Conservation (phyloP, 2,797 vertebrate genomes). For the Pangasius larnaudii region DNA sequence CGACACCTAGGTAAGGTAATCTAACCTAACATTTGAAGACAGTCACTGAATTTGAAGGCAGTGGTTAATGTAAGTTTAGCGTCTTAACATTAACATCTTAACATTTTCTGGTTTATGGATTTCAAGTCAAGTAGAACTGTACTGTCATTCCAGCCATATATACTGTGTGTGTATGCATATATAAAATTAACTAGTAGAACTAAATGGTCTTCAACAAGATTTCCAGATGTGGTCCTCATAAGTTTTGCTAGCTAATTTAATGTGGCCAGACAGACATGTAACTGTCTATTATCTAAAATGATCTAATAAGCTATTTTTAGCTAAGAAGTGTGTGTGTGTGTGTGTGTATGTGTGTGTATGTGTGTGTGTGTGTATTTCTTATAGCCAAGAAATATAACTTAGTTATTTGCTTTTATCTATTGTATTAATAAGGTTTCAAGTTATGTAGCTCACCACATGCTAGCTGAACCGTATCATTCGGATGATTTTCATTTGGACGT, state of each 20-base stretch:
- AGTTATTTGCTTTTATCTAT: neutral
- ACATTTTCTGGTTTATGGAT: neutral
- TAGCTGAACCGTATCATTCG: neutral
- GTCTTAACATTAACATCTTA: neutral
- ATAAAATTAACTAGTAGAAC: neutral
- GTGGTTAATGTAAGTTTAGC: neutral
- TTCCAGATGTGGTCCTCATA: neutral
- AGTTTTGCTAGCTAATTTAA: neutral
- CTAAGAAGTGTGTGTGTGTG: neutral
- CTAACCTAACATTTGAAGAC: neutral
- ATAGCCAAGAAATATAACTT: neutral
- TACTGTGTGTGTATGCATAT: neutral
- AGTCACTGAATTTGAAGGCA: neutral
- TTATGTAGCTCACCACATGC: neutral
- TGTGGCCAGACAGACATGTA: neutral
- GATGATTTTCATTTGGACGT: neutral
- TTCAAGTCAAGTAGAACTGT: neutral
- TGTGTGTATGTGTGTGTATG: too few relatives aligned
- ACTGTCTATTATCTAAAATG: neutral
- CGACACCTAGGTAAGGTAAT: neutral
- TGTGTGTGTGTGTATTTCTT: too few relatives aligned
- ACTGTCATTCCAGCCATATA: neutral
- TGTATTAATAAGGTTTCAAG: neutral
- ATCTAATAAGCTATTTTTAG: neutral
- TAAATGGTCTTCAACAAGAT: neutral